Percentiles rank a stretch among this genome's conserved stretches.
These are phyloP conservation scores for Calliopsis andreniformis DNA, from an alignment of 1,140 invertebrate species.

Conservation along the genomic window DNA sequence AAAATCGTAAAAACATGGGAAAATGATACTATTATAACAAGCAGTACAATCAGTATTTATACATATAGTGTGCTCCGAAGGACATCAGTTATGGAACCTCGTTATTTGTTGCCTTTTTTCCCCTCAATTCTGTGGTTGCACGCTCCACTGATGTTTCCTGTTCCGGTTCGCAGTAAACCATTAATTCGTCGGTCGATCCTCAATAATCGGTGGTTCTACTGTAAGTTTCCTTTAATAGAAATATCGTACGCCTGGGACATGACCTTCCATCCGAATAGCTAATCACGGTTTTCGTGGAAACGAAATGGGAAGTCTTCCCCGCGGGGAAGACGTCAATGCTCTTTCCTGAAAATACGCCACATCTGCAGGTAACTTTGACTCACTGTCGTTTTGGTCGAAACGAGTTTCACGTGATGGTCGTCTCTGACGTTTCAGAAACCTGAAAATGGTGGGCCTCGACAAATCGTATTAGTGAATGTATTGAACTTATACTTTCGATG, in stretches of 20 bases:
- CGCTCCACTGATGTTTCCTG: constrained; percentile 49
- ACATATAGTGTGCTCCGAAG: background rate
- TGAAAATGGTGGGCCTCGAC: too few relatives aligned
- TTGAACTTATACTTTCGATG: too few relatives aligned
- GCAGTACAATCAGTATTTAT: background rate
- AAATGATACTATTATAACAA: too few relatives aligned
- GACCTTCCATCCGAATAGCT: background rate
- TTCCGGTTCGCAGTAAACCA: constrained; percentile 30
- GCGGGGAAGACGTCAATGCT: background rate
- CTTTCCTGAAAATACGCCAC: background rate
- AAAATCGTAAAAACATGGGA: too few relatives aligned
- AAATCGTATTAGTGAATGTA: too few relatives aligned
- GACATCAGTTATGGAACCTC: constrained; percentile 25
- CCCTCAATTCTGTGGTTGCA: constrained; percentile 21
- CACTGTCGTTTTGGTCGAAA: too few relatives aligned
- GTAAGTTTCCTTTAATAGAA: background rate
- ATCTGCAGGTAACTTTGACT: background rate
- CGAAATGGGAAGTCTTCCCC: background rate
- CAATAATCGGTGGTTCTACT: background rate
- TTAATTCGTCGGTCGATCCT: background rate
- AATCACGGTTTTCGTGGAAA: background rate
- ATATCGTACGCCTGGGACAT: background rate
- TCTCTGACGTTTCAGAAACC: too few relatives aligned
- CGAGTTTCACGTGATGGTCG: too few relatives aligned
- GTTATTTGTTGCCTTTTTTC: constrained; percentile 21